Evolutionary conservation across 2,888 invertebrate genomes (phyloP).

Genomic region (Oegoconia quadripuncta): DNA sequence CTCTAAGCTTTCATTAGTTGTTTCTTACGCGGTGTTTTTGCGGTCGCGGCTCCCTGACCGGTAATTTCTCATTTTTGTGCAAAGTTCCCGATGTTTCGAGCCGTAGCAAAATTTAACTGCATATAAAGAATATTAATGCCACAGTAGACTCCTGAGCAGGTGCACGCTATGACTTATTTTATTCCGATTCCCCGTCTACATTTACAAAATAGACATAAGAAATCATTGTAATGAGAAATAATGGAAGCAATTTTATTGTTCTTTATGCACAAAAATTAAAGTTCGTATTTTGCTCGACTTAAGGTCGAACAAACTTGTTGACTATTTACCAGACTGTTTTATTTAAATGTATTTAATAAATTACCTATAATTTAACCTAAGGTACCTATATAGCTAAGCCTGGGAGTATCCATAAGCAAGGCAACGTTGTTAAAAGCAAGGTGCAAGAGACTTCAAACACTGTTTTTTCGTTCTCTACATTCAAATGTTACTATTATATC

Average conservation of each 20-base stretch:
- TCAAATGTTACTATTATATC: too few species aligned
- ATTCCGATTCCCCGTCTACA: conserved; percentile 59
- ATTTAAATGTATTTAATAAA: too few species aligned
- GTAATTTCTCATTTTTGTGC: conserved; percentile 77
- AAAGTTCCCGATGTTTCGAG: conserved; percentile 68
- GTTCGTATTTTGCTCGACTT: too few species aligned
- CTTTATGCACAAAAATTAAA: not conserved
- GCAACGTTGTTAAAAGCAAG: too few species aligned
- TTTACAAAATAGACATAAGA: conserved; percentile 53
- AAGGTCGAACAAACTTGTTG: too few species aligned
- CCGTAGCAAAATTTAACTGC: conserved; percentile 71
- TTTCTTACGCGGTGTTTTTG: conserved; percentile 74
- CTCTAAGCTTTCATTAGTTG: conserved; percentile 79
- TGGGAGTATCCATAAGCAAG: too few species aligned
- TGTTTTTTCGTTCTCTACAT: too few species aligned
- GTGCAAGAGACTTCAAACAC: too few species aligned
- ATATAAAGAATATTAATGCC: conserved; percentile 77
- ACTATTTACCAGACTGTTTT: too few species aligned
- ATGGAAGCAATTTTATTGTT: conserved; percentile 34
- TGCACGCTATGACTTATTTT: conserved; percentile 71
- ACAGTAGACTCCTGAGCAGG: conserved; percentile 55
- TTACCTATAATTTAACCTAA: too few species aligned
- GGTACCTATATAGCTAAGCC: too few species aligned
- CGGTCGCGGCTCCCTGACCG: conserved; percentile 76
- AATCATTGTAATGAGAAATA: conserved; percentile 55